phyloP scores from a whole-genome alignment of 2,888 invertebrate genomes.

The Entomobrya proxima region DNA sequence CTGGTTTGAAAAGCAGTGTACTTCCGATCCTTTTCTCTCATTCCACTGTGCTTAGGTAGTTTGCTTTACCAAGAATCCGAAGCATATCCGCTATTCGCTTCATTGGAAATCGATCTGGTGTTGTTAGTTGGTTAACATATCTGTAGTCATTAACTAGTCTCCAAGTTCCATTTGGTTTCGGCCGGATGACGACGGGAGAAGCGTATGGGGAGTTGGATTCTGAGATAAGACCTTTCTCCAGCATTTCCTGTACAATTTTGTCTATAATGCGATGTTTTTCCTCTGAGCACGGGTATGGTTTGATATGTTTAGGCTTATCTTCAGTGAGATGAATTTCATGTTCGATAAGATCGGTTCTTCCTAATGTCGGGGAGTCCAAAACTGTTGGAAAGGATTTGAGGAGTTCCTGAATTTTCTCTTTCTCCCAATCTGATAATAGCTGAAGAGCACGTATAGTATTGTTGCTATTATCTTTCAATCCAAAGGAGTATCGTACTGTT shows the following conservation, averaged over 20 bases:
- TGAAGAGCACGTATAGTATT: neutral
- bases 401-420: neutral
- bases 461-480: neutral
- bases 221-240: constrained; percentile 28
- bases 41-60: constrained; percentile 34
- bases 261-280: constrained; percentile 28
- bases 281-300: neutral
- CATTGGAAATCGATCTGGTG: constrained; percentile 35
- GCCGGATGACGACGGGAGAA: constrained; percentile 10
- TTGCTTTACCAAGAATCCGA: constrained; percentile 14
- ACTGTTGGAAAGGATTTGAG: constrained; percentile 28
- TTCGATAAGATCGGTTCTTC: neutral
- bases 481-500: neutral
- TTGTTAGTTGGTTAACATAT: constrained; percentile 24
- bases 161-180: constrained; percentile 24
- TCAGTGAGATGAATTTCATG: constrained; percentile 40
- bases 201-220: constrained; percentile 43
- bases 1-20: constrained; percentile 54
- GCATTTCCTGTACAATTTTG: constrained; percentile 29
- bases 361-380: neutral
- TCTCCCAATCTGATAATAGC: constrained; percentile 1
- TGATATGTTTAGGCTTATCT: constrained; percentile 7
- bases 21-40: constrained; percentile 13
- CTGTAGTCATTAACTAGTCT: constrained; percentile 36
- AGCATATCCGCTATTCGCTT: constrained; percentile 9